Evolutionary conservation across 2,888 invertebrate genomes (phyloP), one percentile per base, ranked within the genome.

Genomic region (Tetragonisca angustula): DNA sequence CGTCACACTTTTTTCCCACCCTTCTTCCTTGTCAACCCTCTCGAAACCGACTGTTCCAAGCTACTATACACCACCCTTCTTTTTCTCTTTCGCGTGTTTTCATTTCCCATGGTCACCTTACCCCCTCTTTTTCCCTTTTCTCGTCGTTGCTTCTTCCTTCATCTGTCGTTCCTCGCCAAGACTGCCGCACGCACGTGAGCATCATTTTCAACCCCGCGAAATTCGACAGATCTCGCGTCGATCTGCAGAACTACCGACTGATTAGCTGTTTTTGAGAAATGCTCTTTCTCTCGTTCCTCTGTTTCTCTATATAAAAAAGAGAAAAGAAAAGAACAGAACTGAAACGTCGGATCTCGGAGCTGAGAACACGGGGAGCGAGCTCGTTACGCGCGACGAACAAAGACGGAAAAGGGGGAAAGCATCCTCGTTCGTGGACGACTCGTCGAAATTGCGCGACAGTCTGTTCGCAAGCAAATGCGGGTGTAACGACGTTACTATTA

Each of bases 401-500:
- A 27, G 17, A 32, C 24, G 2, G 27, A 27, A 27, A 27, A 27
- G 49, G 68, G 49, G 17, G 19, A 32, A 5, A 21, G 21, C 52
- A 49, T 19, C 4, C 43, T 43, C 43, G 43, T 43, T 43, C 9
- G 21, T 62, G 84, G 80, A 90, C 90, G 91, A 90, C 88, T 90
- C 87, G 87, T 88, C 81, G 87, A 74, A 67, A 71, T 75, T 36
- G 56, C 69, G 50, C 24, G 83, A 67, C 73, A 77, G 64, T 24
- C 80, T 76, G 74, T 70, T 59, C 64, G 76, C 75, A 74, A 79
- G 81, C 74, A 74, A 79, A 81, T 70, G 76, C 78, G 61, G 79
- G 56, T 79, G 78, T 86, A 89, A 89, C 81, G 80, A 82, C 82
- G 83, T 88, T 85, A 89, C 84, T 78, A 43, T 43, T 43, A 77